These are phyloP conservation scores for Engraulis encrasicolus DNA, from an alignment of 2,113 vertebrate genomes.

Conservation along the genomic window DNA sequence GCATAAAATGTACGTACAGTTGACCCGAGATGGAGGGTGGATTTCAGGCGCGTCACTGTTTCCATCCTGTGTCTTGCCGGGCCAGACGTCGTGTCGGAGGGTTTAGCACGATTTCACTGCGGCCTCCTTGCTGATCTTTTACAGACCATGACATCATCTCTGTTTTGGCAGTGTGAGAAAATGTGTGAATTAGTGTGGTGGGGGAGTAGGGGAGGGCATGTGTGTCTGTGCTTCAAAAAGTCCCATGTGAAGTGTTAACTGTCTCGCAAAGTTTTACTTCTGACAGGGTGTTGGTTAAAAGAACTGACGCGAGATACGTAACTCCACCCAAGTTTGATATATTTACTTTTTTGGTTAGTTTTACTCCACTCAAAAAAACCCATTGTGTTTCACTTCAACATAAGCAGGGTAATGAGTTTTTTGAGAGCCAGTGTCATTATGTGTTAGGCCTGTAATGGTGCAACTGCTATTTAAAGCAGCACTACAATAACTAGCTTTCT, in stretches of 20 bases:
- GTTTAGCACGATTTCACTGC: neutral
- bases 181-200: neutral
- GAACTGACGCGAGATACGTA: neutral
- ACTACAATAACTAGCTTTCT: too few relatives aligned
- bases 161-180: neutral
- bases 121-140: neutral
- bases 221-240: neutral
- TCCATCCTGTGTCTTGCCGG: slow-evolving; percentile 29
- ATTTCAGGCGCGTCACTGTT: slow-evolving; percentile 36
- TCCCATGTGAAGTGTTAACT: neutral
- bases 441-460: neutral
- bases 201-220: too few relatives aligned
- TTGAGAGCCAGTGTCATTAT: neutral
- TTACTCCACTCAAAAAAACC: neutral
- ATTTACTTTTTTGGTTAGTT: too few relatives aligned
- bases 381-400: neutral
- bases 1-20: neutral
- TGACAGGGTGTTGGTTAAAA: neutral
- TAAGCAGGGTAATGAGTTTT: neutral
- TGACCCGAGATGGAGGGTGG: neutral
- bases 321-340: neutral
- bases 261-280: neutral
- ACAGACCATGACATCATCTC: neutral
- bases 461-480: neutral
- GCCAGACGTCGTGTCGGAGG: neutral